Evolutionary conservation across 2,113 vertebrate species (phyloP).

Genomic region (Gopherus flavomarginatus): DNA sequence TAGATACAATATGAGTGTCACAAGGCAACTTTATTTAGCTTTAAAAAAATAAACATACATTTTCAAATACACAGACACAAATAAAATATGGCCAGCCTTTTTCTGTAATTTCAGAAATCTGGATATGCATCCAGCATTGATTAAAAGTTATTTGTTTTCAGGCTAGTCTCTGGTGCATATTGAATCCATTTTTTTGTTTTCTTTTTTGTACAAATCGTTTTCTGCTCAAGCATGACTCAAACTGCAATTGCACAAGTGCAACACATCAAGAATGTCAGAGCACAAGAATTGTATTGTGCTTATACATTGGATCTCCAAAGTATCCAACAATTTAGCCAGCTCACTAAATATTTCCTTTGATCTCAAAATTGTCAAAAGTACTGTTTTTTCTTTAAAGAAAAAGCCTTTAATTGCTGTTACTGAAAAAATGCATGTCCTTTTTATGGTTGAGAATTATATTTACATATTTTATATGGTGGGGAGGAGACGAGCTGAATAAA

Average conservation of each 20-base stretch:
- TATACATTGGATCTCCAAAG: slow-evolving; percentile 14
- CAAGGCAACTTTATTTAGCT: slow-evolving; percentile 83
- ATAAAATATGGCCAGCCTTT: slow-evolving; percentile 62
- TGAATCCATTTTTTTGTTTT: background rate
- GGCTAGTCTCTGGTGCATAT: background rate
- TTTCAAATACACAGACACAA: slow-evolving; percentile 70
- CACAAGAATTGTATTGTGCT: background rate
- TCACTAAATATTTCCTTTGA: slow-evolving; percentile 21
- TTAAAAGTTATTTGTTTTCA: slow-evolving; percentile 36
- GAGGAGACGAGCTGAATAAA: background rate
- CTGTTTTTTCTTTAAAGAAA: slow-evolving; percentile 38
- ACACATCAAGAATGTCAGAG: background rate
- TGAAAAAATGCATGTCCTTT: slow-evolving; percentile 14
- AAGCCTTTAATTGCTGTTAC: background rate
- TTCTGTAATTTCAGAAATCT: slow-evolving; percentile 38
- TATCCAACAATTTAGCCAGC: background rate
- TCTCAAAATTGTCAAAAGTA: slow-evolving; percentile 23
- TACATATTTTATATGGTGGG: background rate
- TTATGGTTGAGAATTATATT: background rate
- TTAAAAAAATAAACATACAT: slow-evolving; percentile 81
- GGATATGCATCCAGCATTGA: slow-evolving; percentile 31
- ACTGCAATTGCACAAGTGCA: background rate
- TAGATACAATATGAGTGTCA: slow-evolving; percentile 84
- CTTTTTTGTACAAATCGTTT: background rate
- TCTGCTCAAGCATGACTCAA: slow-evolving; percentile 29